Base-by-base conservation (phyloP, 2,888 invertebrate genomes). In the Leptinotarsa tumamoca region DNA sequence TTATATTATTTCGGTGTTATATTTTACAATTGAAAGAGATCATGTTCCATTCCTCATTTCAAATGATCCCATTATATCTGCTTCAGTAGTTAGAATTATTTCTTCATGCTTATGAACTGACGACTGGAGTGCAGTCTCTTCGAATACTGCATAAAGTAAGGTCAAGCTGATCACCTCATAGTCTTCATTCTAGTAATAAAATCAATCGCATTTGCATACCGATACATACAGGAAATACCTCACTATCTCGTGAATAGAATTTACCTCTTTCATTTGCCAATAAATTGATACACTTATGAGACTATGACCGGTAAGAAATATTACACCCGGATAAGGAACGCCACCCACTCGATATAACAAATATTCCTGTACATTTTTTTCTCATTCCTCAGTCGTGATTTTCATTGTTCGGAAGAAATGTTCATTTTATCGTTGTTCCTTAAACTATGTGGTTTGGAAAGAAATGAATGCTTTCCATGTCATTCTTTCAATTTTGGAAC, bases 251-350 rank as follows among this genome's bases (percentile, higher is more conserved):
- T 18, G 63, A 63, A 63, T 27, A 43, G 33, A 63, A 63, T 63
- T 63, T 63, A 63, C 63, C 18, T 63, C 63, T 63, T 63, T 5
- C 27, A 18, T 15, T 43, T 63, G 27, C 63, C 33, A 43, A 63
- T 63, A 63, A 63, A 63, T 63, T 63, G 63, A 63, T 63, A 63
- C 63, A 63, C 63, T 63, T 63, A 63, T 63, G 63, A 63, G 63
- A 33, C 15, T 63, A 63, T 63, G 63, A 63, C 63, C 63, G 33
- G 33, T 63, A 43, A 43, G 23, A 63, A 63, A 10, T 43, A 63
- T 63, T 63, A 63, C 63, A 33, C 63, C 63, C 63, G 63, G 63
- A 63, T 63, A 63, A 63, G 43, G 43, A 63, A 63, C 43, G 33
- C 17, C 63, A 33, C 63, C 63, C 18, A 63, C 63, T 63, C 13